Conservation (phyloP, 2,113 vertebrate genomes). For the Bostrychus sinensis region DNA sequence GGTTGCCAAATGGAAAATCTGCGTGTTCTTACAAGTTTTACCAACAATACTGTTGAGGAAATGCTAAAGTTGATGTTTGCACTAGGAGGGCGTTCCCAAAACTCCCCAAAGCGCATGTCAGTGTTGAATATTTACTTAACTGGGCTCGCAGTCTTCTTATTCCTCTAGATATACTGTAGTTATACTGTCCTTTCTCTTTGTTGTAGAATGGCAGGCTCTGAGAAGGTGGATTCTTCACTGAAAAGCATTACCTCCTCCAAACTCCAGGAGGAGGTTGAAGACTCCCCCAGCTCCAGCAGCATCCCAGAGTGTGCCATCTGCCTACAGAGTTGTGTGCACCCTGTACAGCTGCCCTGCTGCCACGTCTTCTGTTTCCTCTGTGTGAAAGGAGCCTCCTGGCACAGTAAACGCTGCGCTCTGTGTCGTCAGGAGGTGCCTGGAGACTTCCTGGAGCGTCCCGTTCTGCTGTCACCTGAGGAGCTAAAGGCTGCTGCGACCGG, state of each 20-base stretch:
- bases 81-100: neutral
- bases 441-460: constrained; percentile 95
- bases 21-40: too few relatives aligned
- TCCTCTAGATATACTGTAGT: neutral
- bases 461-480: constrained; percentile 91
- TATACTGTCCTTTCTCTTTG: constrained; percentile 1
- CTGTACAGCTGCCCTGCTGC: constrained; percentile 92
- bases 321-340: constrained; percentile 93
- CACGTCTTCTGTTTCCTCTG: constrained; percentile 98
- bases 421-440: constrained; percentile 95
- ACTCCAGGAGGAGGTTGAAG: constrained; percentile 80
- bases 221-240: constrained; percentile 85
- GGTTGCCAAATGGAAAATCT: too few relatives aligned
- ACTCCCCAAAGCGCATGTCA: neutral
- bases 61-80: neutral
- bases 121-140: neutral
- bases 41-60: too few relatives aligned
- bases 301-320: constrained; percentile 95
- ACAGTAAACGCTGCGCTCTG: constrained; percentile 94
- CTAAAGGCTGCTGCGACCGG: constrained; percentile 86
- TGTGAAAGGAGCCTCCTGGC: constrained; percentile 98
- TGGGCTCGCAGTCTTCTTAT: neutral
- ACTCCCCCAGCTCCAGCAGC: constrained; percentile 73
- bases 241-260: constrained; percentile 84
- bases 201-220: constrained; percentile 91